These are phyloP conservation scores for Sitta europaea DNA, from an alignment of 2,113 vertebrate species.

Conservation along the genomic window DNA sequence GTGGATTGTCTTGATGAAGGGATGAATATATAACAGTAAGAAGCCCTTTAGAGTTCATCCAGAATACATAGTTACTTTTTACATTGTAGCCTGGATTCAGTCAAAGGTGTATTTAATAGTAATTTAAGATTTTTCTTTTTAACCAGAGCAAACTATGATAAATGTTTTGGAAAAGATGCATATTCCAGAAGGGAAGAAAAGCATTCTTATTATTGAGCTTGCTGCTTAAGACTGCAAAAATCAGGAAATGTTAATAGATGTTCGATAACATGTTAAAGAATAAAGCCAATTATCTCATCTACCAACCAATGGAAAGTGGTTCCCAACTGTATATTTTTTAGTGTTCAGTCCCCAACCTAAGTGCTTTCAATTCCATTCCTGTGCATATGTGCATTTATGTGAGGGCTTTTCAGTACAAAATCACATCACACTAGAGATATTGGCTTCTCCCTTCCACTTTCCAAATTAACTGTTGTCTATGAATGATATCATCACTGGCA, in stretches of 20 bases:
- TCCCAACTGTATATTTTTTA: background rate
- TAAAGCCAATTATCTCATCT: background rate
- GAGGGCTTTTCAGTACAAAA: conserved; percentile 21
- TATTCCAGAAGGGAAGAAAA: background rate
- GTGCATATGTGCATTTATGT: background rate
- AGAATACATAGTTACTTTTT: conserved; percentile 17
- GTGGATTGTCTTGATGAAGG: conserved; percentile 4
- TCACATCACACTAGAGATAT: conserved; percentile 26
- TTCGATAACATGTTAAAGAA: background rate
- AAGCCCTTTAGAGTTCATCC: conserved; percentile 47
- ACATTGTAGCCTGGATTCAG: conserved; percentile 13
- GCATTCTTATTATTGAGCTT: background rate
- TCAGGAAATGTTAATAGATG: background rate
- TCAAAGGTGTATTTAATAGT: conserved; percentile 25
- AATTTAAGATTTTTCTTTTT: conserved; percentile 7
- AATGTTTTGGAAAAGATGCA: background rate
- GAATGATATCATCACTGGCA: conserved; percentile 27
- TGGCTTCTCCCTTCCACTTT: conserved; percentile 43
- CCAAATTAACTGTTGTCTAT: conserved; percentile 35
- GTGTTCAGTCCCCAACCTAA: background rate
- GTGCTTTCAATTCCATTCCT: background rate
- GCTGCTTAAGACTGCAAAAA: background rate
- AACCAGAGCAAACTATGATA: background rate
- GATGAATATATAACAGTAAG: background rate
- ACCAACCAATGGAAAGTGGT: background rate